Conservation (phyloP, 2,888 invertebrate genomes). For the Steromphala cineraria region DNA sequence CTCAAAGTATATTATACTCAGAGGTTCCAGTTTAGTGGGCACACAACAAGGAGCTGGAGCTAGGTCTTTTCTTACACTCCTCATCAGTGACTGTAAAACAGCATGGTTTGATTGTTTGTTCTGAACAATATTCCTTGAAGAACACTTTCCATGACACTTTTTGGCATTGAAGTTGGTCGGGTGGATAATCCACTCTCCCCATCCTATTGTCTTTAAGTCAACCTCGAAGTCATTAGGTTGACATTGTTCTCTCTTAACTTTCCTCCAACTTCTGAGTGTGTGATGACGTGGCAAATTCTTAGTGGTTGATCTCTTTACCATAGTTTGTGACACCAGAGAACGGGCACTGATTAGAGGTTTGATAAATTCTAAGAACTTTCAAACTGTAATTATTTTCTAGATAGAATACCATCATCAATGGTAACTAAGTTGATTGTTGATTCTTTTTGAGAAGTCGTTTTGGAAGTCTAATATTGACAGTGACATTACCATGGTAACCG, state of each 20-base stretch:
- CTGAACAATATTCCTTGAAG: constrained; percentile 58
- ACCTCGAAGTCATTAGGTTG: constrained; percentile 62
- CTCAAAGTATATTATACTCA: constrained; percentile 73
- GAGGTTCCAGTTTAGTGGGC: constrained; percentile 65
- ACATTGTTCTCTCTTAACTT: constrained; percentile 53
- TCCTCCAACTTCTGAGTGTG: constrained; percentile 39
- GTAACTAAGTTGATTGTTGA: background rate
- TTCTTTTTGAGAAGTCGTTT: background rate
- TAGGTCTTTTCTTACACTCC: constrained; percentile 53
- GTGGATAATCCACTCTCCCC: constrained; percentile 72
- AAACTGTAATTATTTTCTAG: constrained; percentile 55
- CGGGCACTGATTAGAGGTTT: constrained; percentile 24
- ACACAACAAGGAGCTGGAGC: constrained; percentile 71
- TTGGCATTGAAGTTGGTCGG: constrained; percentile 70
- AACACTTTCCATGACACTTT: constrained; percentile 68
- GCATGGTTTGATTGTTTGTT: constrained; percentile 72
- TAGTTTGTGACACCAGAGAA: background rate
- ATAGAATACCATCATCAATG: constrained; percentile 41
- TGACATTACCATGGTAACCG: constrained; percentile 51
- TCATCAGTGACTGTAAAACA: constrained; percentile 70
- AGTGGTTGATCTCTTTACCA: background rate
- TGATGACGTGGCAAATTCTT: constrained; percentile 22
- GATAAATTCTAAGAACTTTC: constrained; percentile 47
- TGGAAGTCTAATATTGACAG: constrained; percentile 32
- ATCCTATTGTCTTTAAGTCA: constrained; percentile 70